phyloP scores from a whole-genome alignment of 1,140 invertebrate genomes.

The Aradophagus sp. region DNA sequence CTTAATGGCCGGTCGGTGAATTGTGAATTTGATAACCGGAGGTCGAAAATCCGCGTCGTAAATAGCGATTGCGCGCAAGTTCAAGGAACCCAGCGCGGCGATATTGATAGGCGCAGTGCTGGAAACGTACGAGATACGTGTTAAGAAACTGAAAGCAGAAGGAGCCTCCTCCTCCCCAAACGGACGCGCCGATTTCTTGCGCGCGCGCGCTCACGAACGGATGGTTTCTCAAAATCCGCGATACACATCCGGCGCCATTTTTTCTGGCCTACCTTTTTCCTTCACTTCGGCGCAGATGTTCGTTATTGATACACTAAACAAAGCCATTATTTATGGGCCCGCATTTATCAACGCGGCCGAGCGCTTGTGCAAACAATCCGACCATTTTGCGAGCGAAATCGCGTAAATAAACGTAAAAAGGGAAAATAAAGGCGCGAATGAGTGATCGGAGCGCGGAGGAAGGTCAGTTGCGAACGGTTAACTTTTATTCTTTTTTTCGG shows the following conservation, averaged over 20 bases:
- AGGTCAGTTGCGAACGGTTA: too few species aligned
- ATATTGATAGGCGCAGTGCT: slow-evolving; percentile 51
- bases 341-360: too few species aligned
- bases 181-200: slow-evolving; percentile 54
- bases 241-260: slow-evolving; percentile 44
- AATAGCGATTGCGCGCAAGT: slow-evolving; percentile 46
- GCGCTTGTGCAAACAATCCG: too few species aligned
- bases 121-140: slow-evolving; percentile 63
- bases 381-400: too few species aligned
- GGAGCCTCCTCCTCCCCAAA: slow-evolving; percentile 41
- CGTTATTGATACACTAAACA: slow-evolving; percentile 25
- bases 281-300: slow-evolving; percentile 25
- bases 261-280: too few species aligned
- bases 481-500: too few species aligned
- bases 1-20: too few species aligned
- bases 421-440: too few species aligned
- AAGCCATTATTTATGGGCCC: slow-evolving; percentile 18
- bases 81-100: slow-evolving; percentile 61
- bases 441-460: too few species aligned
- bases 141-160: slow-evolving; percentile 65
- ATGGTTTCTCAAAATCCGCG: slow-evolving; percentile 43
- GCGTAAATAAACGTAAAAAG: too few species aligned
- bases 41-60: too few species aligned
- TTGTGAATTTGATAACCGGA: too few species aligned
- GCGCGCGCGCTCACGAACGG: slow-evolving; percentile 43